Percentiles rank a stretch among this genome's conserved stretches.
Evolutionary conservation across 2,888 invertebrate species (phyloP).

Genomic region (Meloe dianella): DNA sequence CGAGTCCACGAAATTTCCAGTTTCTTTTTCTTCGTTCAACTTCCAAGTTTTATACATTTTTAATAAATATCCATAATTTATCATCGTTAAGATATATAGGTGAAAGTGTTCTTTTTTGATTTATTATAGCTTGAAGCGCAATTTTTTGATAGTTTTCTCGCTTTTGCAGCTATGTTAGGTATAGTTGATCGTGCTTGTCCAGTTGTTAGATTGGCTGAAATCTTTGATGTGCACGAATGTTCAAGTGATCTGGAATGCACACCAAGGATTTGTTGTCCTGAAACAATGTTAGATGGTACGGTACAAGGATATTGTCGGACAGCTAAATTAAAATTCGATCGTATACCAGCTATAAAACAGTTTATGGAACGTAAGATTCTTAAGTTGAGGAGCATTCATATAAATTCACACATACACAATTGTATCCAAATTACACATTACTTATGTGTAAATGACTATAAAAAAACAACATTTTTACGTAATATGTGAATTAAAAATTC

Average conservation of each 20-base stretch:
- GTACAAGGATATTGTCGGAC: constrained; percentile 74
- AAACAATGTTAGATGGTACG: constrained; percentile 58
- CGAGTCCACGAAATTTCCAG: neutral
- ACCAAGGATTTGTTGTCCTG: constrained; percentile 79
- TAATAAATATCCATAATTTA: constrained; percentile 4
- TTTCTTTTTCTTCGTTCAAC: neutral
- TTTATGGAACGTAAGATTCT: constrained; percentile 68
- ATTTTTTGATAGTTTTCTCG: neutral
- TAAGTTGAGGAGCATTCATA: neutral
- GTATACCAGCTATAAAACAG: constrained; percentile 67
- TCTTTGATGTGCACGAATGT: constrained; percentile 74
- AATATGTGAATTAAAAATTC: neutral
- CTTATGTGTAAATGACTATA: too few species aligned
- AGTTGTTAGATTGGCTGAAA: constrained; percentile 70
- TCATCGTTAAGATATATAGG: neutral
- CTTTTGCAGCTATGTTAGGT: constrained; percentile 69
- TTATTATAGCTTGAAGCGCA: neutral
- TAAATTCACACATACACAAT: neutral
- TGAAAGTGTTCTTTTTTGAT: constrained; percentile 3
- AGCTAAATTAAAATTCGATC: constrained; percentile 69
- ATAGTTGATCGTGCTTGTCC: constrained; percentile 76
- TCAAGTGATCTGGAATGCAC: constrained; percentile 73
- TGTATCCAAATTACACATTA: neutral
- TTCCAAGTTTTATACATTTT: neutral
- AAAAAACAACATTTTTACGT: neutral